A percentile compares a stretch with the other conserved stretches of the same genome.
These are phyloP conservation scores for Reticulitermes speratus DNA, from an alignment of 1,140 invertebrate genomes.

Conservation along the genomic window DNA sequence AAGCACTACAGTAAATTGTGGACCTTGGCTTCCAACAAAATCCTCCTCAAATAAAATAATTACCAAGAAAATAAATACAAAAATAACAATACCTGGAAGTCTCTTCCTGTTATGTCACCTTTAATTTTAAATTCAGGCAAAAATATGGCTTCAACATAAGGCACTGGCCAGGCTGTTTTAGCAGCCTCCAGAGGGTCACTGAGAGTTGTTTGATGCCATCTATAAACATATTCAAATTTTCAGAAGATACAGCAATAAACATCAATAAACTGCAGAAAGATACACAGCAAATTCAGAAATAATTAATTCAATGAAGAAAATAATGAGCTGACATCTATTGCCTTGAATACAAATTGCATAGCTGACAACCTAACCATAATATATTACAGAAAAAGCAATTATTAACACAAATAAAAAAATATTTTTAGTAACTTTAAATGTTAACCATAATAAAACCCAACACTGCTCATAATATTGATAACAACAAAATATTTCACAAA, in stretches of 20 bases:
- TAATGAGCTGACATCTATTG: too few relatives aligned
- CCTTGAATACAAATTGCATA: background rate
- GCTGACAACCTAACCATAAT: background rate
- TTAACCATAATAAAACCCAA: too few relatives aligned
- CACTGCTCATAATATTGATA: too few relatives aligned
- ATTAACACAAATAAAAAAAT: too few relatives aligned
- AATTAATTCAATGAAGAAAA: too few relatives aligned
- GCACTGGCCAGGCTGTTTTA: constrained; percentile 75
- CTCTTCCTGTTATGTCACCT: constrained; percentile 57
- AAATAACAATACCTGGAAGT: constrained; percentile 51
- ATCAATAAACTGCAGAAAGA: constrained; percentile 24
- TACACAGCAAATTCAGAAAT: background rate
- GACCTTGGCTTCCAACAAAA: too few relatives aligned
- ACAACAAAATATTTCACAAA: too few relatives aligned
- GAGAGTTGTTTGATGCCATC: constrained; percentile 62
- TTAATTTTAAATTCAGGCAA: constrained; percentile 77
- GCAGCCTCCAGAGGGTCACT: constrained; percentile 58
- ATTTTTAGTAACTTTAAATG: too few relatives aligned
- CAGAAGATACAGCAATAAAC: constrained; percentile 29
- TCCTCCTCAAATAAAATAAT: too few relatives aligned
- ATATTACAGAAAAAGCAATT: too few relatives aligned
- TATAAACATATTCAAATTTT: constrained; percentile 45
- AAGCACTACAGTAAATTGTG: too few relatives aligned
- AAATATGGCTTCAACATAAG: constrained; percentile 72
- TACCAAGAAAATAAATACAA: too few relatives aligned